Base-by-base conservation (phyloP, 1,140 invertebrate species). In the Drosophila repleta region DNA sequence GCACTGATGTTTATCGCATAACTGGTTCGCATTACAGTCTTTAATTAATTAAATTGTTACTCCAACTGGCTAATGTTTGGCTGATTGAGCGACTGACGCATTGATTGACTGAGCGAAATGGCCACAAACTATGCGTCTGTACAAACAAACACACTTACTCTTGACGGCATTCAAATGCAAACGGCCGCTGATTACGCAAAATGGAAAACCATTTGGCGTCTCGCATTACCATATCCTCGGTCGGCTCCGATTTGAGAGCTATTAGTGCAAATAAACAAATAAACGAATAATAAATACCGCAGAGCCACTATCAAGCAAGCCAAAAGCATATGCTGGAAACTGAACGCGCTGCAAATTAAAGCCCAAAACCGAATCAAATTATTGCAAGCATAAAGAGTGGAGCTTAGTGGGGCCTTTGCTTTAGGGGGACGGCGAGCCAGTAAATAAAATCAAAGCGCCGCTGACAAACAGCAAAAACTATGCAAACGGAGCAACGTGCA, bases 1-100 rank as follows among this genome's bases (percentile, higher is more conserved):
- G 58, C 3, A 29, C 71, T 62, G 68, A 71, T 82, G 70, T 61
- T 76, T 64, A 52, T 66, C 48, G 32, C 75, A 70, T 76, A 76
- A 90, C 79, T 77, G 88, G 56, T 69, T 84, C 77, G 60, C 68
- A 88, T 90, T 90, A 82, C 78, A 65, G 48, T 64, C 67, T 74
- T 65, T 77, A 79, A 77, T 90, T 90, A 87, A 90, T 90, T 82
- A 90, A 90, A 88, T 88, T 83, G 84, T 88, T 88, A 83, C 76
- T 73, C 66, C 81, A 76, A 72, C 74, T 72, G 62, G 8, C 71
- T 57, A 76, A 45, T 69, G 73, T 62, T 68, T 82, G 78, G 69
- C 37, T 66, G 78, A 58, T 60, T 82, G 74, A 83, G 53, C 15
- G 66, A 37, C 17, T 55, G 67, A 79, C 61, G 52, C 49, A 77